Conservation (phyloP, 2,888 invertebrate genomes). For the Drosophila recens region DNA sequence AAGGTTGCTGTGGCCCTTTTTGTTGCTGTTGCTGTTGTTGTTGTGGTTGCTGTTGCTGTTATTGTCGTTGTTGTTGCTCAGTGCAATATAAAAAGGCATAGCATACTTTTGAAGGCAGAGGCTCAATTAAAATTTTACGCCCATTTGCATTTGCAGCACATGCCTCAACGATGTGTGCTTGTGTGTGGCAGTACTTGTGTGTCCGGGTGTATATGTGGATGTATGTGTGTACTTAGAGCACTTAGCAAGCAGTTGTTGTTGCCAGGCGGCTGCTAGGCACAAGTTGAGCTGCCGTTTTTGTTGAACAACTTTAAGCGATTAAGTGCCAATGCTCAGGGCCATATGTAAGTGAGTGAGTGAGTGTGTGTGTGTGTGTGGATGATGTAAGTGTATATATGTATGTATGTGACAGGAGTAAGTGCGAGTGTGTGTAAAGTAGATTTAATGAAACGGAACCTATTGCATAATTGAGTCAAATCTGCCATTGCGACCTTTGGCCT, state of each 20-base stretch:
- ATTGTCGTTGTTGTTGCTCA: conserved; percentile 40
- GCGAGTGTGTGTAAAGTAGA: conserved; percentile 53
- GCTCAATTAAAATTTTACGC: conserved; percentile 82
- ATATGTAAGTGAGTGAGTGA: conserved; percentile 10
- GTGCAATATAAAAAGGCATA: conserved; percentile 51
- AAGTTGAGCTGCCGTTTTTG: conserved; percentile 63
- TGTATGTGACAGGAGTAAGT: neutral
- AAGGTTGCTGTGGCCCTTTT: conserved; percentile 43
- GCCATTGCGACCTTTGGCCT: conserved; percentile 27
- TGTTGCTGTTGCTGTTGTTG: conserved; percentile 34
- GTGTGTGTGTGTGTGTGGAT: conserved; percentile 4
- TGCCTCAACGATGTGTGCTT: conserved; percentile 19
- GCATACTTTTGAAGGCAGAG: conserved; percentile 67
- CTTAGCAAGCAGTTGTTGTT: conserved; percentile 36
- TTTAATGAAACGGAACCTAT: conserved; percentile 78
- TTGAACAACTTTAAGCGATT: conserved; percentile 66
- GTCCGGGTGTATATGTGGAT: conserved; percentile 11
- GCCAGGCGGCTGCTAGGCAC: conserved; percentile 47
- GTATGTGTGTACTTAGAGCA: conserved; percentile 37
- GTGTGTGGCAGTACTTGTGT: conserved; percentile 3
- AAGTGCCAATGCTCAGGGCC: conserved; percentile 59
- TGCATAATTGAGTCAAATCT: conserved; percentile 74
- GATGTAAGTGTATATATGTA: conserved; percentile 6
- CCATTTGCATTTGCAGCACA: conserved; percentile 70
- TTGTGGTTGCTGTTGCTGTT: conserved; percentile 19